phyloP scores from a whole-genome alignment of 2,888 invertebrate genomes.

The Drosophila ezoana region DNA sequence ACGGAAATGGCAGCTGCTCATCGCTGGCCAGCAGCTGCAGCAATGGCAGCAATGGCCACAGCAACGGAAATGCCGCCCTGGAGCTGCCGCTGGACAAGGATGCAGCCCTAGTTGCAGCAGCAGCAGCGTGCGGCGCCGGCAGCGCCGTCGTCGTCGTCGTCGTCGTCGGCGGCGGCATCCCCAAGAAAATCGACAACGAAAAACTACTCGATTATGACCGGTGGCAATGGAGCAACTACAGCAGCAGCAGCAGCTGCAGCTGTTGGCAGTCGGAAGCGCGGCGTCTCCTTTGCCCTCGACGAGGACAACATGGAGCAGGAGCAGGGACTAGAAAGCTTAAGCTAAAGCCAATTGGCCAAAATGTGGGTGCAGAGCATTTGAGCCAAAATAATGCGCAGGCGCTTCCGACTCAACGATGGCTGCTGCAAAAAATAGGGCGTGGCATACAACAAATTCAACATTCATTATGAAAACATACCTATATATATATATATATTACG shows the following conservation, averaged over 20 bases:
- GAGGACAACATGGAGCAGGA: slow-evolving; percentile 41
- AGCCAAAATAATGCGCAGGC: slow-evolving; percentile 58
- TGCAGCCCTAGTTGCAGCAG: not conserved
- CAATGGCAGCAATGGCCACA: slow-evolving; percentile 31
- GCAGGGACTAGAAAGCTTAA: slow-evolving; percentile 29
- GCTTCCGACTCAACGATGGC: slow-evolving; percentile 47
- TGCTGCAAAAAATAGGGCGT: slow-evolving; percentile 20
- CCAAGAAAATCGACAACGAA: slow-evolving; percentile 54
- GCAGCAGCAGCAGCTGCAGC: slow-evolving; percentile 3
- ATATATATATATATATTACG: slow-evolving; percentile 8
- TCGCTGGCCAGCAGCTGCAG: slow-evolving; percentile 36
- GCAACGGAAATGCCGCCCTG: slow-evolving; percentile 27
- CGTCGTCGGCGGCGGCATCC: not conserved
- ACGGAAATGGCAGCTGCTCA: slow-evolving; percentile 41
- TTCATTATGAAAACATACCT: slow-evolving; percentile 30
- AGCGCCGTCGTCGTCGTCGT: not conserved
- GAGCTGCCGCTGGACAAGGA: slow-evolving; percentile 26
- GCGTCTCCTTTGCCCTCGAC: slow-evolving; percentile 37
- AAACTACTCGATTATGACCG: slow-evolving; percentile 81
- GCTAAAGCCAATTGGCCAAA: slow-evolving; percentile 17
- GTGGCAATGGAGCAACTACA: slow-evolving; percentile 34
- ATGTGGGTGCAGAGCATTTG: slow-evolving; percentile 11
- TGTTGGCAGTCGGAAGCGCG: slow-evolving; percentile 48
- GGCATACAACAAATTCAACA: slow-evolving; percentile 44
- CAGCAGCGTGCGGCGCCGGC: not conserved